Base-by-base conservation (phyloP, 1,140 invertebrate genomes). In the Drosophila cardini region DNA sequence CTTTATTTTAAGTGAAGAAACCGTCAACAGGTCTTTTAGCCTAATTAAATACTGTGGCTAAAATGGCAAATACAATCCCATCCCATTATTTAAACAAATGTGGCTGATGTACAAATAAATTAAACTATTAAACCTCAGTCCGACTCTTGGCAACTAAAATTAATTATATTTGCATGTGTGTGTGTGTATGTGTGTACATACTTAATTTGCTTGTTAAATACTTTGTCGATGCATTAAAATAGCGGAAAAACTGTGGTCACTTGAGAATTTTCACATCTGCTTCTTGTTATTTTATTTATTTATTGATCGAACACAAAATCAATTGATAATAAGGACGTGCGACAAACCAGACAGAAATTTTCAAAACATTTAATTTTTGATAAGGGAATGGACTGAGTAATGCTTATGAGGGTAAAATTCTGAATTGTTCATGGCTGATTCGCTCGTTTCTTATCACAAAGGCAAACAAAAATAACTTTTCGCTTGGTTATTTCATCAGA, bases 31-130 rank as follows among this genome's bases (percentile, higher is more conserved):
- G 73, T 68, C 76, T 89, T 60, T 89, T 83, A 80, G 72, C 61
- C 74, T 77, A 73, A 83, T 80, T 77, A 89, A 87, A 89, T 77
- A 87, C 72, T 89, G 70, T 53, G 15, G 30, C 10, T 70, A 52
- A 64, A 68, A 65, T 36, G 16, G 34, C 63, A 85, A 82, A 69
- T 53, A 65, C 43, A 70, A 72, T 50, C 40, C 69, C 73, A 26
- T 73, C 15, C 70, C 79, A 73, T 76, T 72, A 67, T 86, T 86
- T 86, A 77, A 52, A 87, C 83, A 87, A 86, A 82, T 86, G 83
- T 40, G 38, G 38, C 38, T 10, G 38, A 40, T 40, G n/a, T 13
- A 11, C 69, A 80, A 78, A 69, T 50, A 72, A 55, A 67, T 53
- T 46, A 65, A 77, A 26, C 52, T 32, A 16, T 34, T 34, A 15